These are phyloP conservation scores for Thalassarche chlororhynchos DNA, from an alignment of 2,113 vertebrate genomes.

Conservation along the genomic window DNA sequence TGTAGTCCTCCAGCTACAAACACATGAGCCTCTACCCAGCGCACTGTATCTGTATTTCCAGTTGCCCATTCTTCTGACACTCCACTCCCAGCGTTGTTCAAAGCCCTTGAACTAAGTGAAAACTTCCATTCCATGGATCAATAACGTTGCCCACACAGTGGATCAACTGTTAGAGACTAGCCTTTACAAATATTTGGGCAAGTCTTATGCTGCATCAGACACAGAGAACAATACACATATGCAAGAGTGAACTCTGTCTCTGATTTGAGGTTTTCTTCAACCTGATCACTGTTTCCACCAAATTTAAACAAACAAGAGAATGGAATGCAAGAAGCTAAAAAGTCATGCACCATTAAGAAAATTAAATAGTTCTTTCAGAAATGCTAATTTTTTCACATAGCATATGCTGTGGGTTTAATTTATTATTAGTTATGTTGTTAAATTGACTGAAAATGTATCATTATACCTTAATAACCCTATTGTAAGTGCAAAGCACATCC, in stretches of 20 bases:
- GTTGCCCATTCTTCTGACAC: not conserved
- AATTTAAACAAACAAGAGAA: not conserved
- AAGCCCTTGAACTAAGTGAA: not conserved
- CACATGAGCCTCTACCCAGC: not conserved
- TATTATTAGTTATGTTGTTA: not conserved
- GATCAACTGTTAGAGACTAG: not conserved
- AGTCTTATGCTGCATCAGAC: not conserved
- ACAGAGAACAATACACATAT: not conserved
- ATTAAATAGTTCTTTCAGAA: not conserved
- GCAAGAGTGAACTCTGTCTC: not conserved
- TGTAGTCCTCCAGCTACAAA: not conserved
- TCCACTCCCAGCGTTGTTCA: not conserved
- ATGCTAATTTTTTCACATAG: not conserved
- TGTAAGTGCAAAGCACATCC: not conserved
- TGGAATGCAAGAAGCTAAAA: not conserved
- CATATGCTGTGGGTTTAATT: not conserved
- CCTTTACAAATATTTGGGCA: not conserved
- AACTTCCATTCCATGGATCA: not conserved
- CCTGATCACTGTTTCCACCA: not conserved
- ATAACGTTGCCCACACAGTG: not conserved
- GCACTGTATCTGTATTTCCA: not conserved
- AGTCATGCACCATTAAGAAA: not conserved
- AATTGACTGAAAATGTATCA: constrained; percentile 1
- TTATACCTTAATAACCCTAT: not conserved
- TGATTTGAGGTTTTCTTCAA: not conserved